Evolutionary conservation across 1,140 invertebrate genomes (phyloP).

Genomic region (Lepidostoma basale): DNA sequence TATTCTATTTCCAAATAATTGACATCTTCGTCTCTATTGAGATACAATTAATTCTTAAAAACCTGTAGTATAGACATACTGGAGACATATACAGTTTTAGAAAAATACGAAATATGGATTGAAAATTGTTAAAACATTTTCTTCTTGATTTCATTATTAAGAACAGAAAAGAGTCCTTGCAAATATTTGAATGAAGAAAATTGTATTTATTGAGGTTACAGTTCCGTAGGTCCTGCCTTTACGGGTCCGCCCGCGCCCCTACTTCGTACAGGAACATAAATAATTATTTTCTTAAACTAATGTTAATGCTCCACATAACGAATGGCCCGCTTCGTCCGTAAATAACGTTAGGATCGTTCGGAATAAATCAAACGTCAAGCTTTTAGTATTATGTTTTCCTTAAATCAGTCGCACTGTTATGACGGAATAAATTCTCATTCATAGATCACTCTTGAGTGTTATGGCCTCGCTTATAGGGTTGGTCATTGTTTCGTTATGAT

Average conservation of each 20-base stretch:
- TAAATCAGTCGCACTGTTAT: constrained; percentile 4
- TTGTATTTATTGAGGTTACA: no score
- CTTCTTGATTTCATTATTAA: neutral
- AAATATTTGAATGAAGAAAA: no score
- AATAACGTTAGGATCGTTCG: no score
- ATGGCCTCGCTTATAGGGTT: neutral
- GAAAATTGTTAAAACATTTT: no score
- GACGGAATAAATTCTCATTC: constrained; percentile 16
- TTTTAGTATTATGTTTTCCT: constrained; percentile 10
- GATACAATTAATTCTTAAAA: no score
- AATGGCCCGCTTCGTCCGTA: no score
- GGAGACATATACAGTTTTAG: no score
- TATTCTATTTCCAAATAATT: no score
- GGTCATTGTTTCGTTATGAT: neutral
- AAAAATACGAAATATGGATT: no score
- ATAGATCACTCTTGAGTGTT: constrained; percentile 8
- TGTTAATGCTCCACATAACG: neutral
- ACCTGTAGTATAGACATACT: no score
- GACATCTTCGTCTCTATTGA: no score
- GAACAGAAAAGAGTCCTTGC: neutral
- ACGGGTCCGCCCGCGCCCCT: neutral
- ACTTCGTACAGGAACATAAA: neutral
- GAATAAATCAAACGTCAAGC: constrained; percentile 5
- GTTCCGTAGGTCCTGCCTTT: no score
- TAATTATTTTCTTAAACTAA: neutral